Conservation (phyloP, 2,797 vertebrate genomes). For the Chelmon rostratus region DNA sequence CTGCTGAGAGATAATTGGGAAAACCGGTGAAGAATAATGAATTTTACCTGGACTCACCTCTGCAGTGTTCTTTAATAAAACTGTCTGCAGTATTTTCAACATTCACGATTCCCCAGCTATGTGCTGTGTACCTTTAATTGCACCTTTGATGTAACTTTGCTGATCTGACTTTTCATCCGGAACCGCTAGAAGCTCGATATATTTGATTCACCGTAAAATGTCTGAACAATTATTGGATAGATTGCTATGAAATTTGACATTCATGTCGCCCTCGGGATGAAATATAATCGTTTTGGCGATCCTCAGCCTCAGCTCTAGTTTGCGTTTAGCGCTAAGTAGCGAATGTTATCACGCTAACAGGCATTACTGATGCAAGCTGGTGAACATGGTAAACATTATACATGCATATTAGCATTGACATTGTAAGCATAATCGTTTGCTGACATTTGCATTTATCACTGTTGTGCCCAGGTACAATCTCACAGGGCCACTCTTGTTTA, state of each 20-base stretch:
- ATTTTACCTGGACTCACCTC: slow-evolving; percentile 50
- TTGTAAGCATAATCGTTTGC: not conserved
- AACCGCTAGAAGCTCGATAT: not conserved
- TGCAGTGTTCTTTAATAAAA: slow-evolving; percentile 27
- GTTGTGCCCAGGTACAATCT: not conserved
- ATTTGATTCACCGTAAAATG: not conserved
- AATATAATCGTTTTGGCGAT: not conserved
- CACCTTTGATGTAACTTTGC: not conserved
- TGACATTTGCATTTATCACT: not conserved
- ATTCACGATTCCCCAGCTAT: not conserved
- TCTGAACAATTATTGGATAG: not conserved
- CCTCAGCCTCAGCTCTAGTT: not conserved
- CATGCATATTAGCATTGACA: not conserved
- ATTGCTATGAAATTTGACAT: not conserved
- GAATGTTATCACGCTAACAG: not conserved
- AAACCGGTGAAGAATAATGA: slow-evolving; percentile 64
- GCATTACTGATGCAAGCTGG: not conserved
- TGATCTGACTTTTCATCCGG: not conserved
- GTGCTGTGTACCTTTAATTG: not conserved
- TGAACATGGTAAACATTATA: not conserved
- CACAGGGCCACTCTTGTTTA: slow-evolving; percentile 3
- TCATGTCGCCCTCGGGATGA: not conserved
- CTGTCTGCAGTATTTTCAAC: slow-evolving; percentile 23
- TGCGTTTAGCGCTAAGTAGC: not conserved
- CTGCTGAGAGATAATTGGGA: slow-evolving; percentile 15